These are phyloP conservation scores for Acanthochromis polyacanthus DNA, from an alignment of 2,113 vertebrate species.

Conservation along the genomic window DNA sequence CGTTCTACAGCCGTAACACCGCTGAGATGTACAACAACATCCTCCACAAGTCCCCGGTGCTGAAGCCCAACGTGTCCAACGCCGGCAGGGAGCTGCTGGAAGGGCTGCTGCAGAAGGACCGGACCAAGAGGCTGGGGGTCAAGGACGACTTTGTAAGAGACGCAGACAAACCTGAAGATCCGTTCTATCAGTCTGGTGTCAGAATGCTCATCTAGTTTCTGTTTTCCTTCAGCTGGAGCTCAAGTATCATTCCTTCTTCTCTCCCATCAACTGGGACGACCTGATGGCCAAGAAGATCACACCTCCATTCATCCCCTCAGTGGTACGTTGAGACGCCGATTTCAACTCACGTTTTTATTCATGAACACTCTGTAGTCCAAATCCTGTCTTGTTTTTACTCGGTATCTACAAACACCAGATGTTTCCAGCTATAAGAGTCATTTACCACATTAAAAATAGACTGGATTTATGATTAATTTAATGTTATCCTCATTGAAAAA, in stretches of 20 bases:
- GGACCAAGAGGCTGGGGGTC: slow-evolving; percentile 82
- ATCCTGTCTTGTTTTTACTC: too few relatives aligned
- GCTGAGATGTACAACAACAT: slow-evolving; percentile 90
- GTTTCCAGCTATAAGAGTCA: too few relatives aligned
- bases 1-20: slow-evolving; percentile 88
- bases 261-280: slow-evolving; percentile 88
- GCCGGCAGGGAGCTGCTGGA: slow-evolving; percentile 84
- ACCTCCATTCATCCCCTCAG: slow-evolving; percentile 84
- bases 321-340: slow-evolving; percentile 77
- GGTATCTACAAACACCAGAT: too few relatives aligned
- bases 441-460: too few relatives aligned
- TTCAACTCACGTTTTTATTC: neutral
- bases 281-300: slow-evolving; percentile 86
- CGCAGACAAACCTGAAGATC: neutral
- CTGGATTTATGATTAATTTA: too few relatives aligned
- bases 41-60: slow-evolving; percentile 83
- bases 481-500: too few relatives aligned
- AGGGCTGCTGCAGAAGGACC: slow-evolving; percentile 87
- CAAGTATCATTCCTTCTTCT: slow-evolving; percentile 86
- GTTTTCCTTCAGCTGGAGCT: slow-evolving; percentile 81
- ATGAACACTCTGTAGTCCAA: too few relatives aligned
- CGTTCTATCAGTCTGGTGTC: neutral
- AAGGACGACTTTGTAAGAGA: slow-evolving; percentile 86
- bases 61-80: slow-evolving; percentile 87
- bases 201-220: neutral